Conservation (phyloP, 2,888 invertebrate genomes). For the Leucophora obtusa region DNA sequence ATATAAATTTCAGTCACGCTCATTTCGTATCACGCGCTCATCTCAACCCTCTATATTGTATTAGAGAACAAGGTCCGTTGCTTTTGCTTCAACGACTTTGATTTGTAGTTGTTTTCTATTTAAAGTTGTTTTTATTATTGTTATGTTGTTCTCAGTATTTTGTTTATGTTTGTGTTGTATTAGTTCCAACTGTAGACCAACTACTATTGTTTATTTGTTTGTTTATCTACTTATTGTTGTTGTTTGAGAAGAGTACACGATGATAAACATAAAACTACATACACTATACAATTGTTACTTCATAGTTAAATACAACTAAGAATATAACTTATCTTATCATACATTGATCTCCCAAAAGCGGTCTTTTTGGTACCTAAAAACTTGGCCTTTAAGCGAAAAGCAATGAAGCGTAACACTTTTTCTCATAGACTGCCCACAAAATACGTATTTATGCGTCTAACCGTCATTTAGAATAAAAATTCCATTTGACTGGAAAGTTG, state of each 20-base stretch:
- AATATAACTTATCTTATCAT: too few relatives aligned
- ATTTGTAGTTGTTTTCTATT: slow-evolving; percentile 51
- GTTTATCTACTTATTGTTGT: slow-evolving; percentile 55
- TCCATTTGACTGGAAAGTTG: too few relatives aligned
- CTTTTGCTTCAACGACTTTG: slow-evolving; percentile 65
- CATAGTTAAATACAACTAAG: not conserved
- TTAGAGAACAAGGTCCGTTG: slow-evolving; percentile 10
- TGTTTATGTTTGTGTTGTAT: slow-evolving; percentile 54
- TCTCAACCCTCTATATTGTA: not conserved
- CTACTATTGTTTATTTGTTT: slow-evolving; percentile 58
- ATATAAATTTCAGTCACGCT: too few relatives aligned
- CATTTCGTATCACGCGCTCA: too few relatives aligned
- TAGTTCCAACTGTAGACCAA: slow-evolving; percentile 27
- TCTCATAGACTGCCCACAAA: too few relatives aligned
- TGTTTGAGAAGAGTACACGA: slow-evolving; percentile 15
- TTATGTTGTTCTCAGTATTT: slow-evolving; percentile 4
- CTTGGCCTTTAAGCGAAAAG: too few relatives aligned
- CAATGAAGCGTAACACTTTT: too few relatives aligned
- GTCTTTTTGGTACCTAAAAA: too few relatives aligned
- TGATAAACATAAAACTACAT: not conserved
- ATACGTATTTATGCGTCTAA: too few relatives aligned
- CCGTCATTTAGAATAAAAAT: too few relatives aligned
- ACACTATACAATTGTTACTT: not conserved
- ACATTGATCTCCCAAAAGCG: too few relatives aligned
- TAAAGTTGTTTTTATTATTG: slow-evolving; percentile 14